These are phyloP conservation scores for Brachyopa scutellaris DNA, from an alignment of 2,888 invertebrate species.

Conservation along the genomic window DNA sequence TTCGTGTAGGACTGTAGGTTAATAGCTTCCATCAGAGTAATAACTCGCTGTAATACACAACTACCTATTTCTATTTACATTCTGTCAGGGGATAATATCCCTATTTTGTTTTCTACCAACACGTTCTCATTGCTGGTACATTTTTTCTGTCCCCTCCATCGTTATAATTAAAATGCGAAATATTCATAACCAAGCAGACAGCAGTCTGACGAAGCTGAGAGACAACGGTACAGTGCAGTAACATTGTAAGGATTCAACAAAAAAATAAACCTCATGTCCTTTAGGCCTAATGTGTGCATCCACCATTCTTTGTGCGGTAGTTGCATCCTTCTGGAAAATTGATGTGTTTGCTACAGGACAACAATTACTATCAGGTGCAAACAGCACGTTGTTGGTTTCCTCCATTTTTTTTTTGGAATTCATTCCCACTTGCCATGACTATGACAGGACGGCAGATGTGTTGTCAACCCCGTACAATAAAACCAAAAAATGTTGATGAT, in stretches of 20 bases:
- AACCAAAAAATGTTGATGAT: slow-evolving; percentile 11
- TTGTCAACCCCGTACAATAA: not conserved
- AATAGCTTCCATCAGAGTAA: slow-evolving; percentile 23
- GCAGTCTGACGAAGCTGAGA: not conserved
- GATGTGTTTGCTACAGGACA: slow-evolving; percentile 36
- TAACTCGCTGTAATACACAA: slow-evolving; percentile 15
- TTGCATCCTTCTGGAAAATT: slow-evolving; percentile 41
- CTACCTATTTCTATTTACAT: slow-evolving; percentile 16
- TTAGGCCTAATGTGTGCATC: slow-evolving; percentile 36
- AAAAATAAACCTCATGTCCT: slow-evolving; percentile 7
- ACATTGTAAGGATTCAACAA: not conserved
- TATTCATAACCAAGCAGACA: slow-evolving; percentile 51
- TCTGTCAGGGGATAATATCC: slow-evolving; percentile 8
- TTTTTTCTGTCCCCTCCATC: slow-evolving; percentile 26
- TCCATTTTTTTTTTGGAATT: not conserved
- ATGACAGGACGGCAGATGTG: slow-evolving; percentile 1
- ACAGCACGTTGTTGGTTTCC: not conserved
- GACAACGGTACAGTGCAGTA: not conserved
- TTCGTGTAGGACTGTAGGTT: too few relatives aligned
- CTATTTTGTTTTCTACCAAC: slow-evolving; percentile 29
- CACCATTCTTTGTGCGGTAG: slow-evolving; percentile 56
- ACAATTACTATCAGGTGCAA: slow-evolving; percentile 36
- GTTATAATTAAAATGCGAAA: slow-evolving; percentile 67
- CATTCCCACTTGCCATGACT: slow-evolving; percentile 37
- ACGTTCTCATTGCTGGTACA: not conserved